Base-by-base conservation (phyloP, 23 tunicate species). In the Trididemnum clinides region DNA sequence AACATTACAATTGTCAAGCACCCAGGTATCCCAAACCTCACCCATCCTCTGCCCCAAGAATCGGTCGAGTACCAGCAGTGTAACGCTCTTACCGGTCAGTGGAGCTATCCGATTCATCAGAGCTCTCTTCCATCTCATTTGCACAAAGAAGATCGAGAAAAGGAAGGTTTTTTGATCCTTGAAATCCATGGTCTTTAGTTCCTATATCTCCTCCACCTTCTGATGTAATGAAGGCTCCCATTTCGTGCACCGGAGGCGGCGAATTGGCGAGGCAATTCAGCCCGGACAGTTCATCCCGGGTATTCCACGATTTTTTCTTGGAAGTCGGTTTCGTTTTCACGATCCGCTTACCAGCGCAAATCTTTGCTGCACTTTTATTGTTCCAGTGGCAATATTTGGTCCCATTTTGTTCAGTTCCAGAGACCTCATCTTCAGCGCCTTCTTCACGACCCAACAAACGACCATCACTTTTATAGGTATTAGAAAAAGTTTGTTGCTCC, bases 211-310 rank as follows among this genome's bases (percentile, higher is more conserved):
- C 90, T 23, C 74, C 81, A 7, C 57, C 30, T 1, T 73, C 88
- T n/a, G n/a, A n/a, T n/a, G n/a, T n/a, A 32, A 91, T 90, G 76
- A 91, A 91, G 2, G 96, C 96, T 23, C 96, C 96, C 36, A 88
- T 62, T 38, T 82, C 74, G 28, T 33, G 72, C n/a, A 33, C 44
- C 1, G 91, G 85, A n/a, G 80, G 81, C 0, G 81, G 44, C 2
- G 80, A 37, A 37, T 19, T 21, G 22, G 69, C 27, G 26, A 59
- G 69, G 69, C 18, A 12, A 59, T 59, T 59, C 69, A 59, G 26
- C 21, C 69, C 69, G 26, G 54, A 44, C 10, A n/a, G n/a, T n/a
- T n/a, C n/a, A n/a, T n/a, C n/a, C n/a, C n/a, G n/a, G n/a, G n/a
- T n/a, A n/a, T n/a, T n/a, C n/a, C n/a, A n/a, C n/a, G n/a, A n/a